phyloP scores from a whole-genome alignment of 2,888 invertebrate species.

The Prosapia bicincta region DNA sequence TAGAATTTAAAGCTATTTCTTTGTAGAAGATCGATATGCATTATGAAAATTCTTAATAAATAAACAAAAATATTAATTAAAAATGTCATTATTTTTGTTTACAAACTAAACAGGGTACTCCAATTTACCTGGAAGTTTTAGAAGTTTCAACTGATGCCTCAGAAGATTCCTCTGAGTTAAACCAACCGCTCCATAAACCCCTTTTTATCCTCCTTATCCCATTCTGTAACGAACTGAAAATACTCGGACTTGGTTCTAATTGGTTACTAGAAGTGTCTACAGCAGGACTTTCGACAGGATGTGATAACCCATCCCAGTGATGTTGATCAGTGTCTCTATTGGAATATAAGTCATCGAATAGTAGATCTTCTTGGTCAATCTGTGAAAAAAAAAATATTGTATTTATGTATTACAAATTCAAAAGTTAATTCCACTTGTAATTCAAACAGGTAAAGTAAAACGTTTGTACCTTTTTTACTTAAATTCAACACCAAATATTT shows the following conservation, averaged over 20 bases:
- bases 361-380: conserved; percentile 8
- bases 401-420: too few relatives aligned
- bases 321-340: conserved; percentile 1
- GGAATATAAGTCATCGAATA: conserved; percentile 13
- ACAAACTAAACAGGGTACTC: too few relatives aligned
- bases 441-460: too few relatives aligned
- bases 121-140: not conserved
- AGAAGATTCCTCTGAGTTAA: not conserved
- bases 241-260: not conserved
- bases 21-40: too few relatives aligned
- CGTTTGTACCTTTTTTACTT: too few relatives aligned
- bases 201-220: conserved; percentile 17
- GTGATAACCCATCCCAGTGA: not conserved
- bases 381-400: not conserved
- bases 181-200: not conserved
- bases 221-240: not conserved
- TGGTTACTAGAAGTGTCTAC: not conserved
- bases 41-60: too few relatives aligned
- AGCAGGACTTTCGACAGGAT: not conserved
- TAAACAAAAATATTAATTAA: too few relatives aligned
- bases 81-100: too few relatives aligned
- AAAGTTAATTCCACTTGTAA: too few relatives aligned
- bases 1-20: too few relatives aligned
- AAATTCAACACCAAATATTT: too few relatives aligned
- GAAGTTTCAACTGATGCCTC: not conserved